Conservation (phyloP, 2,797 vertebrate species). For the Cossypha dichroa region DNA sequence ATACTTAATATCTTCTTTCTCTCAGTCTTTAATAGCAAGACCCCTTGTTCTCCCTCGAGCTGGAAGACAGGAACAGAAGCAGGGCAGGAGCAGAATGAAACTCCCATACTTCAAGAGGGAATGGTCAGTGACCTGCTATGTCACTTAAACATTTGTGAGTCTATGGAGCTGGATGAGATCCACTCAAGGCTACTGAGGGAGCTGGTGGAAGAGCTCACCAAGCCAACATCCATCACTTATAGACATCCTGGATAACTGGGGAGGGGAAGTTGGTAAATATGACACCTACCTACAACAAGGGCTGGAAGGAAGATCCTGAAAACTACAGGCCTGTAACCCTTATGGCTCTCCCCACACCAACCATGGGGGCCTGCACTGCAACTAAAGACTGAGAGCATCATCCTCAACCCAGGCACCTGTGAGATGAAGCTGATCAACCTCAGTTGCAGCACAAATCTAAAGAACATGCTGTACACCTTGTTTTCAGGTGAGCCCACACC, state of each 20-base stretch:
- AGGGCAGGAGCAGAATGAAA: not conserved
- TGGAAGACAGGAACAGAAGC: not conserved
- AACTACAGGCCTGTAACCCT: not conserved
- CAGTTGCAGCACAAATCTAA: not conserved
- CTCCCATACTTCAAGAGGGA: not conserved
- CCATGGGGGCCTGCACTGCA: rapidly evolving
- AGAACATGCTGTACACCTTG: not conserved
- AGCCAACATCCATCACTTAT: not conserved
- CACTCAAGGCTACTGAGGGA: not conserved
- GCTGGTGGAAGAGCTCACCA: not conserved
- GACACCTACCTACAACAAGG: not conserved
- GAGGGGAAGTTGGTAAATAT: not conserved
- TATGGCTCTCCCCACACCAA: not conserved
- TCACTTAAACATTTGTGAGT: not conserved
- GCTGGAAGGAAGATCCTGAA: not conserved
- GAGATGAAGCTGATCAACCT: not conserved
- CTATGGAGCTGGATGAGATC: not conserved
- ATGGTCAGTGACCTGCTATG: not conserved
- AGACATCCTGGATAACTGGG: not conserved
- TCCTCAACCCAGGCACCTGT: rapidly evolving
- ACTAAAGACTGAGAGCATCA: not conserved
- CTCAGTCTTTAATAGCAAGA: not conserved
- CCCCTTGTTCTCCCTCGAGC: rapidly evolving
- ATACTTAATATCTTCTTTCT: not conserved
- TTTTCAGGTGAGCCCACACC: not conserved